A percentile compares a stretch with the other conserved stretches of the same genome.
Evolutionary conservation across 2,113 vertebrate genomes (phyloP).

Genomic region (Cebidichthys violaceus): DNA sequence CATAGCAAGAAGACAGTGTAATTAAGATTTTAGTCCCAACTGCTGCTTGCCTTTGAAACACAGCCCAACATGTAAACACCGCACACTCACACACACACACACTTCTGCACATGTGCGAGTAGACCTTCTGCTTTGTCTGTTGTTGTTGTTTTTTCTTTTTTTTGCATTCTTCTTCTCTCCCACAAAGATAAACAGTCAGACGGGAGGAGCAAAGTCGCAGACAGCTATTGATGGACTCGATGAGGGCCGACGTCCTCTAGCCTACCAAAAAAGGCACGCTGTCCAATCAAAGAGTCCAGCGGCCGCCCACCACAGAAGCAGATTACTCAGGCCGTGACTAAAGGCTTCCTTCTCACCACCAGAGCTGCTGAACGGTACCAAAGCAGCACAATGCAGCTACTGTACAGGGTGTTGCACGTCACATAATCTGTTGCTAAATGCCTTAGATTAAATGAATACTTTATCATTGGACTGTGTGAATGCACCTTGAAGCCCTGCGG

Average conservation of each 20-base stretch:
- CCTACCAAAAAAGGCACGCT: slow-evolving; percentile 22
- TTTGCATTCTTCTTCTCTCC: slow-evolving; percentile 9
- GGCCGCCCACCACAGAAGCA: slow-evolving; percentile 40
- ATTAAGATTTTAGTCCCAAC: slow-evolving; percentile 67
- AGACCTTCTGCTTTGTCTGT: neutral
- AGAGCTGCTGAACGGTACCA: slow-evolving; percentile 33
- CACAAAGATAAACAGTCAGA: slow-evolving; percentile 14
- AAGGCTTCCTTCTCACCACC: slow-evolving; percentile 43
- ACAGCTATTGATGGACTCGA: slow-evolving; percentile 40
- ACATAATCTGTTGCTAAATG: neutral
- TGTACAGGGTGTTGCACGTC: neutral
- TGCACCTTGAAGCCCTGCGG: slow-evolving; percentile 10
- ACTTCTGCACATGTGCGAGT: slow-evolving; percentile 21
- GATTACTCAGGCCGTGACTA: slow-evolving; percentile 53
- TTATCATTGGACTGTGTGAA: neutral
- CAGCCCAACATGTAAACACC: slow-evolving; percentile 31
- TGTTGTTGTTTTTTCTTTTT: no score
- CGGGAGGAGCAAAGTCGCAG: slow-evolving; percentile 20
- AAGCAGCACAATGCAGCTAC: slow-evolving; percentile 16
- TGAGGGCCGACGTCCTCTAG: slow-evolving; percentile 30
- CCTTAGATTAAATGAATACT: slow-evolving; percentile 8
- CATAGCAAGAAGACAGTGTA: slow-evolving; percentile 46
- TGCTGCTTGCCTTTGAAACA: slow-evolving; percentile 56
- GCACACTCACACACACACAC: neutral
- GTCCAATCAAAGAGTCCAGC: slow-evolving; percentile 42